Conservation (phyloP, 1,140 invertebrate genomes). For the Frieseomelitta varia region DNA sequence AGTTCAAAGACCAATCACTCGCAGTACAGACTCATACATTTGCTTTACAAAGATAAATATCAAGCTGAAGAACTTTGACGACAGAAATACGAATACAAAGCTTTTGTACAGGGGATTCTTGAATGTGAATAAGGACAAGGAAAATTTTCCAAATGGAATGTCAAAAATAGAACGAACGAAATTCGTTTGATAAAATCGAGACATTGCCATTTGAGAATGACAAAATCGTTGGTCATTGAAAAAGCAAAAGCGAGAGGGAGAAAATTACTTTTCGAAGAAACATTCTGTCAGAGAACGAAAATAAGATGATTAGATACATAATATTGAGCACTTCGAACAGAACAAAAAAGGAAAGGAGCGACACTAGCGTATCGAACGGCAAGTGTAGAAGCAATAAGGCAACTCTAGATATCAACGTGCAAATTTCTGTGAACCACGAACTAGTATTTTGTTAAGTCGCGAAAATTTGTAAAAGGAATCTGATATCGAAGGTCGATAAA, state of each 20-base stretch:
- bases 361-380: not conserved
- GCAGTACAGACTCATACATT: not conserved
- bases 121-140: not conserved
- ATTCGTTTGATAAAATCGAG: conserved; percentile 21
- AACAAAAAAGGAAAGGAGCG: not conserved
- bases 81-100: not conserved
- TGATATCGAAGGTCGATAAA: conserved; percentile 4
- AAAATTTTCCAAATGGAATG: not conserved
- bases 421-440: conserved; percentile 43
- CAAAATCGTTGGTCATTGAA: not conserved
- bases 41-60: not conserved
- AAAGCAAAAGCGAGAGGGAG: not conserved
- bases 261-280: not conserved
- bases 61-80: not conserved
- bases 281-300: not conserved
- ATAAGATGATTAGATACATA: not conserved
- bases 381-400: conserved; percentile 18
- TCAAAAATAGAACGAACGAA: not conserved
- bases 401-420: conserved; percentile 49
- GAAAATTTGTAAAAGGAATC: conserved; percentile 33
- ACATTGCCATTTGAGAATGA: not conserved
- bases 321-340: not conserved
- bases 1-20: not conserved
- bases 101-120: not conserved
- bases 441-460: conserved; percentile 35